Percentiles rank a stretch among this genome's conserved stretches.
Conservation (phyloP, 2,888 invertebrate genomes). For the Neoascia interrupta region DNA sequence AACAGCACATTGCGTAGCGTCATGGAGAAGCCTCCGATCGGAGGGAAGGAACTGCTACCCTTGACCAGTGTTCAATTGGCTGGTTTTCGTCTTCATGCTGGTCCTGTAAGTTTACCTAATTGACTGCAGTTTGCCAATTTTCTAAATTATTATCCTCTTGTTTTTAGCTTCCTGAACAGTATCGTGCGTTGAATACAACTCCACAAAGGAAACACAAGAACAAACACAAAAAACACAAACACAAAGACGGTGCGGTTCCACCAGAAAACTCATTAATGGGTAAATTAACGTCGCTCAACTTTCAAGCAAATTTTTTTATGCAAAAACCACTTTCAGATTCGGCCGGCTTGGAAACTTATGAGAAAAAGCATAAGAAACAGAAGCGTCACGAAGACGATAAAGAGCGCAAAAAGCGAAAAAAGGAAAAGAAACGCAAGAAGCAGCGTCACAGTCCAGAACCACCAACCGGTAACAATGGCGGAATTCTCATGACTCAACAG, state of each 20-base stretch:
- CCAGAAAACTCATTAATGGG: slow-evolving; percentile 88
- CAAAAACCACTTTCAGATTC: slow-evolving; percentile 79
- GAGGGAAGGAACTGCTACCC: slow-evolving; percentile 93
- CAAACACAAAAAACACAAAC: slow-evolving; percentile 96
- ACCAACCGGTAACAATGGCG: slow-evolving; percentile 66
- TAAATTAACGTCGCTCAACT: slow-evolving; percentile 73
- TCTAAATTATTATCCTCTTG: slow-evolving; percentile 45
- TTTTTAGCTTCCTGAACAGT: slow-evolving; percentile 96
- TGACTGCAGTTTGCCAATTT: neutral
- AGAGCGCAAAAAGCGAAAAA: slow-evolving; percentile 95
- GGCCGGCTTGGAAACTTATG: slow-evolving; percentile 89
- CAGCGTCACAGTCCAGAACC: slow-evolving; percentile 95
- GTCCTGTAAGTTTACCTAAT: slow-evolving; percentile 82
- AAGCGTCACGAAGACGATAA: slow-evolving; percentile 96
- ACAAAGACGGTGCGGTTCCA: slow-evolving; percentile 90
- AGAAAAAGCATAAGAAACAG: slow-evolving; percentile 97
- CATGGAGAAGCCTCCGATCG: slow-evolving; percentile 96
- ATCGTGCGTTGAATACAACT: slow-evolving; percentile 93
- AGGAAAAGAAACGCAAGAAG: slow-evolving; percentile 97
- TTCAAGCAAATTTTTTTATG: slow-evolving; percentile 1
- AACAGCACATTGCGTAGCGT: slow-evolving; percentile 94
- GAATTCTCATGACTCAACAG: slow-evolving; percentile 51
- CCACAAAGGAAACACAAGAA: slow-evolving; percentile 96
- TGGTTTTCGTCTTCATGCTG: slow-evolving; percentile 96
- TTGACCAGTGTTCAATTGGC: slow-evolving; percentile 92